Evolutionary conservation across 2,797 vertebrate genomes (phyloP), one percentile per base, ranked within the genome.

Genomic region (Calcarius lapponicus): DNA sequence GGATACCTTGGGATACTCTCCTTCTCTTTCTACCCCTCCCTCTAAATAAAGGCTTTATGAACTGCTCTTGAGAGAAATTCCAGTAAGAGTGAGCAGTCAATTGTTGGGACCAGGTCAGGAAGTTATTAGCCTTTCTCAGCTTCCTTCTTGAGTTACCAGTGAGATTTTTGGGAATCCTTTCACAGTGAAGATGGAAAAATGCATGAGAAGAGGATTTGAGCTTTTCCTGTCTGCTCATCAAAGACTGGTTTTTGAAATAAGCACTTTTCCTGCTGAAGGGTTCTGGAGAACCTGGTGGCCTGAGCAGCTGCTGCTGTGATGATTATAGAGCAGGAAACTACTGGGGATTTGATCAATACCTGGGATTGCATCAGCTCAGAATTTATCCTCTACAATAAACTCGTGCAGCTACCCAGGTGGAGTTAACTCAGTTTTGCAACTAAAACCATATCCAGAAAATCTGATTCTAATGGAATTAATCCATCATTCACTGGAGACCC

Each of bases 401-500:
- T 64, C 18, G 0, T 16, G 20, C 58, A 84, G 22, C 56, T 51
- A 22, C 53, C 31, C 38, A 71, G 64, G 26, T 36, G 22, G 45
- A 84, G 66, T 84, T 92, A 64, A 67, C 34, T 86, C 42, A 15
- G 20, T 53, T 92, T 51, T 80, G 50, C 67, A 71, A 88, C 29
- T 71, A 54, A 93, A 91, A 50, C 17, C 2, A 0, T n/a, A 90
- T 25, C 38, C 73, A 81, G n/a, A 83, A 86, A 76, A 85, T 32
- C 22, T 65, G 32, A 88, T 76, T 20, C 28, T 42, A 34, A 50
- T 73, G 34, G 73, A 88, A 93, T 73, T 34, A 51, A 71, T 88
- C 61, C 48, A 80, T 76, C 80, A 65, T 32, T 95, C 92, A 74
- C 66, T 71, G 53, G 28, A 96, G 94, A 94, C 93, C 92, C 40